phyloP scores from a whole-genome alignment of 2,888 invertebrate genomes.

The Melanchra persicariae region DNA sequence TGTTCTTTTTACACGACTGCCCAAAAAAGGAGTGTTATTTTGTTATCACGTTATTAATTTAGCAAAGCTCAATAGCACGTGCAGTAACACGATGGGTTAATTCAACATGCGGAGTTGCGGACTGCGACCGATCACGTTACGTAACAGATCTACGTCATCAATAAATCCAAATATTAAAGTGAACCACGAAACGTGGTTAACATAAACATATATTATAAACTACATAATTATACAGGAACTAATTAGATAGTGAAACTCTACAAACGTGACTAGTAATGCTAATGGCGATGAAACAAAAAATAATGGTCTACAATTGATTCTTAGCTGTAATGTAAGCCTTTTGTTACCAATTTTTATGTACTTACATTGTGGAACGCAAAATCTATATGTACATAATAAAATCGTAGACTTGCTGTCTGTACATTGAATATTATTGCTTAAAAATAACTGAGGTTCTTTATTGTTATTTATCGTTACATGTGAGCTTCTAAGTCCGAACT shows the following conservation, averaged over 20 bases:
- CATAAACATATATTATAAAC: neutral
- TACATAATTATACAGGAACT: neutral
- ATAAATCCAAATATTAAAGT: slow-evolving; percentile 2
- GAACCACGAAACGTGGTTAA: slow-evolving; percentile 13
- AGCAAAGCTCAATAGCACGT: neutral
- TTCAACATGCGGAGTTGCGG: neutral
- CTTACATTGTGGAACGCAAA: too few species aligned
- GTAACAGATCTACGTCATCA: slow-evolving; percentile 23
- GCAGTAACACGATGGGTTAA: slow-evolving; percentile 16
- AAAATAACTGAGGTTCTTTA: too few species aligned
- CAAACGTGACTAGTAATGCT: neutral
- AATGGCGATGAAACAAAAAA: neutral
- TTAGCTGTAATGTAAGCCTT: too few species aligned
- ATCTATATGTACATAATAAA: too few species aligned
- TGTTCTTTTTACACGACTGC: too few species aligned
- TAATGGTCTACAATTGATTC: too few species aligned
- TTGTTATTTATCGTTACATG: too few species aligned
- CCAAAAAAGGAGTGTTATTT: too few species aligned
- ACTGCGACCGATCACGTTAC: neutral
- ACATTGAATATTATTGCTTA: too few species aligned
- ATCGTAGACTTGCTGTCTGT: too few species aligned
- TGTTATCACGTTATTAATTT: slow-evolving; percentile 1
- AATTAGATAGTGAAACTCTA: neutral
- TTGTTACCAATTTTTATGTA: too few species aligned
- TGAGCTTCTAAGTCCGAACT: too few species aligned